Evolutionary conservation across 2,797 vertebrate genomes (phyloP).

Genomic region (Pogonophryne albipinna): DNA sequence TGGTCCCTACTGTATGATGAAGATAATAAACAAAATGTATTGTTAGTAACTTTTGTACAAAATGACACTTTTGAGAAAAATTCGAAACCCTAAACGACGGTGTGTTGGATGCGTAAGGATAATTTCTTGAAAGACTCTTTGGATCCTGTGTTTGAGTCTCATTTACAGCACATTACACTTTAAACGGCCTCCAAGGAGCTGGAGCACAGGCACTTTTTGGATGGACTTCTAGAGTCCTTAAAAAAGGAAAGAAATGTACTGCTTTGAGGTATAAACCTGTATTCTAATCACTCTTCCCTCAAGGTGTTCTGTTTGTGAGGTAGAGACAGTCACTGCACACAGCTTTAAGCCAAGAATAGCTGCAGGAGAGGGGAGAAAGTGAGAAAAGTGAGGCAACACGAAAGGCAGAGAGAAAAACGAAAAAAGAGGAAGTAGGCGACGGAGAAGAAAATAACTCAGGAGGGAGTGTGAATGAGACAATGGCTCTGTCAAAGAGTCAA

Average conservation of each 20-base stretch:
- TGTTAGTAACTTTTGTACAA: neutral
- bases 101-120: slow-evolving; percentile 43
- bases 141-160: slow-evolving; percentile 49
- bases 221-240: slow-evolving; percentile 59
- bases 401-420: slow-evolving; percentile 31
- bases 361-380: slow-evolving; percentile 63
- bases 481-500: slow-evolving; percentile 66
- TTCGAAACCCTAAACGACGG: neutral
- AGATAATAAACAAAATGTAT: neutral
- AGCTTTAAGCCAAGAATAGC: slow-evolving; percentile 80
- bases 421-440: slow-evolving; percentile 47
- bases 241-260: slow-evolving; percentile 37
- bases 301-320: slow-evolving; percentile 74
- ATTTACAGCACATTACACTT: slow-evolving; percentile 67
- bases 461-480: slow-evolving; percentile 67
- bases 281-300: slow-evolving; percentile 62
- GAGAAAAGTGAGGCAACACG: slow-evolving; percentile 57
- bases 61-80: slow-evolving; percentile 1
- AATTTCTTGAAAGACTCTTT: slow-evolving; percentile 57
- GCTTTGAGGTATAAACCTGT: slow-evolving; percentile 72
- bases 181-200: slow-evolving; percentile 66
- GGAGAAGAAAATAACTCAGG: slow-evolving; percentile 36
- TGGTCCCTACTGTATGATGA: too few species aligned
- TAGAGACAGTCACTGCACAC: slow-evolving; percentile 69
- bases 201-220: slow-evolving; percentile 59